Percentiles rank a stretch among this genome's conserved stretches.
Conservation (phyloP, 2,113 vertebrate species). For the Fregata magnificens region DNA sequence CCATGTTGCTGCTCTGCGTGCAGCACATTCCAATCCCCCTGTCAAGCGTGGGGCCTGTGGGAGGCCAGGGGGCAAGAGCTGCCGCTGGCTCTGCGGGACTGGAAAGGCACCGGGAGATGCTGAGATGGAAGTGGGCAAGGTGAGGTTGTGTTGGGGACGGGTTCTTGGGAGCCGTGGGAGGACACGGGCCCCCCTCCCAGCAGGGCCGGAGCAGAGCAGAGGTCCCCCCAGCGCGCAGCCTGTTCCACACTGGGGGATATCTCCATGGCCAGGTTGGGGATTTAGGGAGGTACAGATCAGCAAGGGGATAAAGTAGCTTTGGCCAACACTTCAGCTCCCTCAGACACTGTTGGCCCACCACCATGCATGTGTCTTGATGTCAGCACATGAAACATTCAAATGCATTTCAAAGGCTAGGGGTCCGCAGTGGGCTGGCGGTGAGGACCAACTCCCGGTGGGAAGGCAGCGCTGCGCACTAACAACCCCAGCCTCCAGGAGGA, state of each 20-base stretch:
- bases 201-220: neutral
- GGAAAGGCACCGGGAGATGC: neutral
- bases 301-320: neutral
- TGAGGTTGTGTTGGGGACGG: neutral
- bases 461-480: fast-evolving
- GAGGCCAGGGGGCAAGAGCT: neutral
- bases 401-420: neutral
- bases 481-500: neutral
- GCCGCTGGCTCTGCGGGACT: neutral
- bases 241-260: neutral
- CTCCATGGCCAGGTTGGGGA: neutral
- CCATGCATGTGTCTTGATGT: neutral
- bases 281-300: neutral
- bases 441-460: neutral
- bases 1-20: neutral
- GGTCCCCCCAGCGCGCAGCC: no score
- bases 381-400: neutral
- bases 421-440: fast-evolving
- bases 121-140: neutral
- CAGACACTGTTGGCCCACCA: neutral
- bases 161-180: neutral
- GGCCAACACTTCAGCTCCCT: neutral
- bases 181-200: neutral
- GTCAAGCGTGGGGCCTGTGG: neutral
- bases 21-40: neutral